phyloP scores from a whole-genome alignment of 2,797 vertebrate species.

The Phrynocephalus forsythii region DNA sequence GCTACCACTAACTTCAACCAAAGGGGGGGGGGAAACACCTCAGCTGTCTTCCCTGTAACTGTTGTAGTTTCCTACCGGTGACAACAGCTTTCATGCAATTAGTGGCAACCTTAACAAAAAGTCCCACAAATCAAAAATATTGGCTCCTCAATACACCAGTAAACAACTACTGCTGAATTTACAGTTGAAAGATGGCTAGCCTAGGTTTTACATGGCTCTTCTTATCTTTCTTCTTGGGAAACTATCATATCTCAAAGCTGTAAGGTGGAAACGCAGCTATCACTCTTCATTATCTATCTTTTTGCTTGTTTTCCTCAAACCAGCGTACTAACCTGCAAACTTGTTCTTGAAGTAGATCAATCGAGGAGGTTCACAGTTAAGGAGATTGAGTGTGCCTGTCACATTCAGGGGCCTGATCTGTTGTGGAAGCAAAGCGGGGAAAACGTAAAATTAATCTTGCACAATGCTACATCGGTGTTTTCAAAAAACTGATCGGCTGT shows the following conservation, averaged over 20 bases:
- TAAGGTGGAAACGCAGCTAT: background rate
- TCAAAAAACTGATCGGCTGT: background rate
- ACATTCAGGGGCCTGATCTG: slow-evolving; percentile 92
- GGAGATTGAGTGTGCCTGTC: slow-evolving; percentile 91
- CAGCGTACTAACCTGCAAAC: slow-evolving; percentile 74
- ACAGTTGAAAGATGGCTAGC: background rate
- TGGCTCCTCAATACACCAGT: background rate
- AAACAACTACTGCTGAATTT: slow-evolving; percentile 1
- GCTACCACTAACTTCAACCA: background rate
- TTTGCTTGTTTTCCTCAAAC: background rate
- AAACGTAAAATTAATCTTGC: slow-evolving; percentile 43
- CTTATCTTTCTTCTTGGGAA: slow-evolving; percentile 1
- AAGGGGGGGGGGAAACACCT: background rate
- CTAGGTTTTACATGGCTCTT: background rate
- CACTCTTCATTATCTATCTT: background rate
- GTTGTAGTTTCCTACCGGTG: background rate
- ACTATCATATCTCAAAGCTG: background rate
- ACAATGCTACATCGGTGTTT: background rate
- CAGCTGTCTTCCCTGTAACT: background rate
- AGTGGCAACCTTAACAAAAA: background rate
- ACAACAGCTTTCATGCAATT: background rate
- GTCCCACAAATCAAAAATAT: background rate
- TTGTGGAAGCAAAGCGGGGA: slow-evolving; percentile 22
- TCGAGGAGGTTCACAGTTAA: slow-evolving; percentile 89
- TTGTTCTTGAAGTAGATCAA: slow-evolving; percentile 93